These are phyloP conservation scores for Drosophila triauraria DNA, from an alignment of 1,140 invertebrate genomes.

Conservation along the genomic window DNA sequence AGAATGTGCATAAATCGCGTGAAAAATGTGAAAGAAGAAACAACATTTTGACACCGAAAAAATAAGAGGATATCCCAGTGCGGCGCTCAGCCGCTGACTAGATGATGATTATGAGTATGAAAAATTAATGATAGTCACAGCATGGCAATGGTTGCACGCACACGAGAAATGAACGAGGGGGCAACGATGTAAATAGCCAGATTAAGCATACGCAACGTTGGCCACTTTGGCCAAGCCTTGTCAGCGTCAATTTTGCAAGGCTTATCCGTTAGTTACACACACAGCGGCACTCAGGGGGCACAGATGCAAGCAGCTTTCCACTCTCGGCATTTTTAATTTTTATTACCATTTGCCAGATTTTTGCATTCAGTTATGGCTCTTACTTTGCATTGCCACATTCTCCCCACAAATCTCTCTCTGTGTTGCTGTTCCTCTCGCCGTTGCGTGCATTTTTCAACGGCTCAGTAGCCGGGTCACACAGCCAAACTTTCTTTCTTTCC, in stretches of 20 bases:
- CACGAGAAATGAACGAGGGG: conserved; percentile 31
- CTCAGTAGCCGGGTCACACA: conserved; percentile 76
- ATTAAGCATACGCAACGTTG: conserved; percentile 81
- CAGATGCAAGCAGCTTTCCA: conserved; percentile 57
- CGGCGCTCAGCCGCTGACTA: conserved; percentile 67
- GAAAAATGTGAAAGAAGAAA: conserved; percentile 81
- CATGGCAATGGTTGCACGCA: conserved; percentile 81
- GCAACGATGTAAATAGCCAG: conserved; percentile 68
- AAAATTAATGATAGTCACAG: conserved; percentile 84
- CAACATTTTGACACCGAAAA: conserved; percentile 75
- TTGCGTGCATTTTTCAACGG: conserved; percentile 73
- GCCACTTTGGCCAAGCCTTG: conserved; percentile 64
- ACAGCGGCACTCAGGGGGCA: neutral
- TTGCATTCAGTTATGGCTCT: conserved; percentile 78
- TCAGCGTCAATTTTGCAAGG: conserved; percentile 76
- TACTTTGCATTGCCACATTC: conserved; percentile 71
- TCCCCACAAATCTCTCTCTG: conserved; percentile 40
- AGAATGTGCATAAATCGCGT: conserved; percentile 75
- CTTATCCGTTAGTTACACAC: conserved; percentile 78
- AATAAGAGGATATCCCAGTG: conserved; percentile 51
- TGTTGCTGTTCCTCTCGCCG: conserved; percentile 14
- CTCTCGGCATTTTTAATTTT: conserved; percentile 75
- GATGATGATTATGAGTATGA: conserved; percentile 83
- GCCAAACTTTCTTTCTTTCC: conserved; percentile 73
- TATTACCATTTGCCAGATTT: conserved; percentile 77